phyloP scores from a whole-genome alignment of 2,113 vertebrate genomes.

The Onychorhynchus coronatus region DNA sequence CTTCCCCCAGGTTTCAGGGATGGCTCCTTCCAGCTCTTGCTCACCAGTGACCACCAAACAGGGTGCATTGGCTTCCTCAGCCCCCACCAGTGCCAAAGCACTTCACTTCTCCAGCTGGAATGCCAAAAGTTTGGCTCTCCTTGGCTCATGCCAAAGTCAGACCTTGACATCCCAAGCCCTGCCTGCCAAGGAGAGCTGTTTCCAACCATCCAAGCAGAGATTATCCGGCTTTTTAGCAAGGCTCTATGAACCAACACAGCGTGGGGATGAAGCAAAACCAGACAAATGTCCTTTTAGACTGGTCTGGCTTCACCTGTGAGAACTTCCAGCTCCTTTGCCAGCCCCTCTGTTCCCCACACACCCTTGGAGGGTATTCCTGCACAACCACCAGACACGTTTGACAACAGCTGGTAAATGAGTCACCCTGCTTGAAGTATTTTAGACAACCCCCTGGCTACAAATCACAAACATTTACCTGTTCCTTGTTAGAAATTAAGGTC shows the following conservation, averaged over 20 bases:
- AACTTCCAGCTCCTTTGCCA: background rate
- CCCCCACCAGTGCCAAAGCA: background rate
- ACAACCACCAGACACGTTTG: background rate
- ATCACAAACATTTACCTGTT: background rate
- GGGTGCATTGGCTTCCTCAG: background rate
- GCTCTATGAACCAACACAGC: background rate
- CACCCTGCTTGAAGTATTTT: background rate
- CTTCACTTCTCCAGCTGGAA: background rate
- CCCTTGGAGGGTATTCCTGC: background rate
- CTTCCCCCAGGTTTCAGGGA: background rate
- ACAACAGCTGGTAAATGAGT: slow-evolving; percentile 21
- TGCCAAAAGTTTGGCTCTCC: background rate
- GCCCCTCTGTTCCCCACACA: too few relatives aligned
- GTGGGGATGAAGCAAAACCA: background rate
- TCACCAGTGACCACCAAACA: background rate
- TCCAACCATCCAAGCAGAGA: background rate
- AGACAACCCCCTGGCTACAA: slow-evolving; percentile 10
- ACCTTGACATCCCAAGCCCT: background rate
- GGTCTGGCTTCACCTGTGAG: background rate
- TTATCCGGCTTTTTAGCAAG: background rate
- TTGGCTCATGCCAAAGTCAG: background rate
- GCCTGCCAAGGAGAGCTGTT: background rate
- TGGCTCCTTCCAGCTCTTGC: background rate
- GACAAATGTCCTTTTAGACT: background rate
- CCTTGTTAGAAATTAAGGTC: slow-evolving; percentile 66